phyloP scores from a whole-genome alignment of 2,113 vertebrate species.

The Ailuropoda melanoleuca region DNA sequence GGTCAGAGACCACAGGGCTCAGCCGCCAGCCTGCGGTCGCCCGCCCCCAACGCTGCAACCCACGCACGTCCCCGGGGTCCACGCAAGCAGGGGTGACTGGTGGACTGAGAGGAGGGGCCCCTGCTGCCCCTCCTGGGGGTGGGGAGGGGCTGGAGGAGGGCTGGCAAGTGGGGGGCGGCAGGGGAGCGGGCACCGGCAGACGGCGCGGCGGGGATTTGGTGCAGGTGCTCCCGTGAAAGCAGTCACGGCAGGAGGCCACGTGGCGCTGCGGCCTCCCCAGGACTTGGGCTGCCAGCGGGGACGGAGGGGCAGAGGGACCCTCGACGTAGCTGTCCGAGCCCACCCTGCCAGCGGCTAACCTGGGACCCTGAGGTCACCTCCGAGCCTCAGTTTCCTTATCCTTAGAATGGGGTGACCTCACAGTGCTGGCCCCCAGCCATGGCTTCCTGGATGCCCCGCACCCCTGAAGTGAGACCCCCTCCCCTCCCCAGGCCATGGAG shows the following conservation, averaged over 20 bases:
- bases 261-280: rapidly evolving
- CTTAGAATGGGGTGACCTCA: rapidly evolving
- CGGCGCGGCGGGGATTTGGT: rapidly evolving
- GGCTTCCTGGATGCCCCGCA: background rate
- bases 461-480: background rate
- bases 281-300: background rate
- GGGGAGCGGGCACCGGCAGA: background rate
- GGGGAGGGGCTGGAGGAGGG: background rate
- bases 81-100: rapidly evolving
- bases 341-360: background rate
- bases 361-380: too few relatives aligned
- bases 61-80: background rate
- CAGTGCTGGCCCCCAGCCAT: background rate
- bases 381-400: background rate
- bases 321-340: too few relatives aligned
- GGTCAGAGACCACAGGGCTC: background rate
- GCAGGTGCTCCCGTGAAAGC: rapidly evolving
- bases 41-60: rapidly evolving
- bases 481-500: background rate
- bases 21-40: rapidly evolving
- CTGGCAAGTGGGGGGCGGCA: too few relatives aligned
- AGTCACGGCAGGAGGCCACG: background rate
- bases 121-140: background rate
- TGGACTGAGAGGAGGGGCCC: background rate
- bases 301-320: too few relatives aligned